Conservation (phyloP, 1,140 invertebrate genomes). For the Nephotettix cincticeps region DNA sequence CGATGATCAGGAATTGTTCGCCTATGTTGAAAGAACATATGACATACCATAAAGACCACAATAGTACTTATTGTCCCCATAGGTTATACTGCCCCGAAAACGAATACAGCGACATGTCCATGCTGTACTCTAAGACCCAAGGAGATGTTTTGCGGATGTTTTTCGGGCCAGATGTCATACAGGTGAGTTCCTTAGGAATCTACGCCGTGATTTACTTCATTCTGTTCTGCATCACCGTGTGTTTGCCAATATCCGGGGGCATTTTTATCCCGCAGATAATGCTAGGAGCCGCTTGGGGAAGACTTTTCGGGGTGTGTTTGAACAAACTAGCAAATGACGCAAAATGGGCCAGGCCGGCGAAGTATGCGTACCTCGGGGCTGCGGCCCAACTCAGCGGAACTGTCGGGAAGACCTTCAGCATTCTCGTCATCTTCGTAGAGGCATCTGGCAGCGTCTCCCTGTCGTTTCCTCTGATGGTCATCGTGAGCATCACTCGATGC, state of each 20-base stretch:
- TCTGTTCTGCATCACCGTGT: slow-evolving; percentile 89
- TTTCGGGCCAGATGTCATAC: neutral
- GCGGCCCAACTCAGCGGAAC: slow-evolving; percentile 96
- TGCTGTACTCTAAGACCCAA: slow-evolving; percentile 95
- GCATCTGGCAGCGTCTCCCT: slow-evolving; percentile 93
- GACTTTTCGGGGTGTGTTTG: slow-evolving; percentile 66
- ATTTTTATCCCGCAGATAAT: slow-evolving; percentile 94
- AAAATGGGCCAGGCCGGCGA: slow-evolving; percentile 72
- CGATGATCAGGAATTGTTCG: too few species aligned
- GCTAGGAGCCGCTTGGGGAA: slow-evolving; percentile 94
- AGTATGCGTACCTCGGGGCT: slow-evolving; percentile 94
- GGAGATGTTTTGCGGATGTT: slow-evolving; percentile 73
- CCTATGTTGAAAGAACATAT: too few species aligned
- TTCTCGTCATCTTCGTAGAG: slow-evolving; percentile 94
- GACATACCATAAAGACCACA: too few species aligned
- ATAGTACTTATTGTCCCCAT: too few species aligned
- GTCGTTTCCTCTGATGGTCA: slow-evolving; percentile 83
- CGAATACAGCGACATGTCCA: slow-evolving; percentile 85
- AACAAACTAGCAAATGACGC: slow-evolving; percentile 18
- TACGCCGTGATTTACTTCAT: slow-evolving; percentile 89
- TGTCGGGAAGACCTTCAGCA: slow-evolving; percentile 94
- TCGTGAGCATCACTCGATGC: slow-evolving; percentile 93
- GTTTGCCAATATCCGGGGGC: slow-evolving; percentile 90
- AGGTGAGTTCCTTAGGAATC: slow-evolving; percentile 58
- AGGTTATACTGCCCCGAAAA: slow-evolving; percentile 54